Evolutionary conservation across 2,888 invertebrate species (phyloP), one percentile per base, ranked within the genome.

Genomic region (Melipona beecheii): DNA sequence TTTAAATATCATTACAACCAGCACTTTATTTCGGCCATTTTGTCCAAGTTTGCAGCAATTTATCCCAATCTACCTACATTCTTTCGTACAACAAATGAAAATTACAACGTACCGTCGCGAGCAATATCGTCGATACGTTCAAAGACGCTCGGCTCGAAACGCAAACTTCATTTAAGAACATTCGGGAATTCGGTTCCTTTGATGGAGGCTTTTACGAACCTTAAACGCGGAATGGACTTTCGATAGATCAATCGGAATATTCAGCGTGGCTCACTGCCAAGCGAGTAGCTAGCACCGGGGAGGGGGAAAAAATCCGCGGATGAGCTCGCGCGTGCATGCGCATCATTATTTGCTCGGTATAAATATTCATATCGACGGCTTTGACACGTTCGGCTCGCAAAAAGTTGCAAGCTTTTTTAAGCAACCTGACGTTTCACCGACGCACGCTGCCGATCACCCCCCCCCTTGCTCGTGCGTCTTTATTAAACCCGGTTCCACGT

Each of bases 361-460:
- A 71, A 81, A 83, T 81, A 82, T 81, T 81, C 81, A 78, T 66
- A 81, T 72, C 21, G 81, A 78, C 70, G 72, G 65, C 50, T 52
- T 62, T 62, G 75, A 54, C 68, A 62, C 27, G 75, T 69, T 68
- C 56, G 11, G 54, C 43, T 24, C n/a, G 36, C 21, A 52, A 75
- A 75, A 75, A 50, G 36, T 52, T 66, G 43, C 60, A 36, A 62
- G 50, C 68, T 52, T 43, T 78, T 75, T 52, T 17, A 49, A 65
- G 19, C 64, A 19, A 0, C 27, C 62, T 64, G 43, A 43, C 54
- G 52, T 71, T 76, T n/a, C 36, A 21, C 36, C n/a, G 50, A 56
- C 36, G 50, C 64, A 62, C 36, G 50, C 21, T 68, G 60, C 52
- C 60, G 52, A 17, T 21, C 66, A 27, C 3, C 31, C 31, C 27